phyloP scores from a whole-genome alignment of 2,888 invertebrate genomes.

The Drosophila greeni region DNA sequence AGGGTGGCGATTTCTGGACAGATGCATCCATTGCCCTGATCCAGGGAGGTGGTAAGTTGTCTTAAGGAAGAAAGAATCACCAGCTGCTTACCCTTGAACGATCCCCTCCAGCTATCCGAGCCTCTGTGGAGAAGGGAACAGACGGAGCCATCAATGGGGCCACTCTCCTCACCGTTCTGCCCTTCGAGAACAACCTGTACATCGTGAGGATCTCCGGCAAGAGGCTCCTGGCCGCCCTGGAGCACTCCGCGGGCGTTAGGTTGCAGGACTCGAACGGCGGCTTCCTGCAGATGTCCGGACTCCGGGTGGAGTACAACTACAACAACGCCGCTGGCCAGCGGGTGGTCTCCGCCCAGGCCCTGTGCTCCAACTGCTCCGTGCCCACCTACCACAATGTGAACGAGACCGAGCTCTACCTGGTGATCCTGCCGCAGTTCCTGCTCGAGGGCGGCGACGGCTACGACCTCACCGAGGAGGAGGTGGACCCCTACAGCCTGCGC shows the following conservation, averaged over 20 bases:
- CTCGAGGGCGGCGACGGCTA: slow-evolving; percentile 87
- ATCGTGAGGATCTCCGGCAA: slow-evolving; percentile 84
- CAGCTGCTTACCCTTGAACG: background rate
- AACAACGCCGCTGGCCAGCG: slow-evolving; percentile 82
- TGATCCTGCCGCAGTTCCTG: slow-evolving; percentile 85
- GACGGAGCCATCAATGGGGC: slow-evolving; percentile 84
- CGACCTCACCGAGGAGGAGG: slow-evolving; percentile 48
- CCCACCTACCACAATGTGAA: slow-evolving; percentile 82
- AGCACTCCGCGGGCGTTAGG: slow-evolving; percentile 82
- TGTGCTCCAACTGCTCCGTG: slow-evolving; percentile 85
- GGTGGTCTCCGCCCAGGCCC: slow-evolving; percentile 82
- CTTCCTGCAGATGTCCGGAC: slow-evolving; percentile 91
- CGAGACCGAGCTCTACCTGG: slow-evolving; percentile 81
- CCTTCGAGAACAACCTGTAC: slow-evolving; percentile 86
- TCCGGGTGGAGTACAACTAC: slow-evolving; percentile 85
- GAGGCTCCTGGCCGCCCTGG: slow-evolving; percentile 83
- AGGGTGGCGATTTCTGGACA: slow-evolving; percentile 83
- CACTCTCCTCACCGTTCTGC: slow-evolving; percentile 86
- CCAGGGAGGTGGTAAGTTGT: slow-evolving; percentile 84
- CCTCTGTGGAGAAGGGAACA: slow-evolving; percentile 81
- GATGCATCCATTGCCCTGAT: slow-evolving; percentile 87
- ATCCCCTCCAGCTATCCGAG: slow-evolving; percentile 80
- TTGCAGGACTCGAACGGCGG: slow-evolving; percentile 83
- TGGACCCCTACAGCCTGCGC: slow-evolving; percentile 39
- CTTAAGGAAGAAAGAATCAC: background rate